Evolutionary conservation across 2,888 invertebrate genomes (phyloP).

Genomic region (Pyrochroa serraticornis): DNA sequence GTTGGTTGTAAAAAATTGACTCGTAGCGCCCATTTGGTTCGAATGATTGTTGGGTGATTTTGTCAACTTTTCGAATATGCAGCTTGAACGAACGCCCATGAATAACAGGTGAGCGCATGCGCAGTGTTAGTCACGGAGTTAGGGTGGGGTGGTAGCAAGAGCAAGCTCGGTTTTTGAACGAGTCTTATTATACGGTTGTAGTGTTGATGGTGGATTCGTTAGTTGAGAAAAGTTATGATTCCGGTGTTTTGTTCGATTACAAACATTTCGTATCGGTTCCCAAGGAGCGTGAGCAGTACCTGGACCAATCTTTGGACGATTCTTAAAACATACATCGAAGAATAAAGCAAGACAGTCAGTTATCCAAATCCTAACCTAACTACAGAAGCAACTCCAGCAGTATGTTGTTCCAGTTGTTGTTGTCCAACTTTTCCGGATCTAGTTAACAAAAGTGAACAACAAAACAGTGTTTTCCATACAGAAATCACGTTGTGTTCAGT

Average conservation of each 20-base stretch:
- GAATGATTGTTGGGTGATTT: too few species aligned
- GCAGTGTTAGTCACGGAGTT: constrained; percentile 7
- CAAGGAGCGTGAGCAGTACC: too few species aligned
- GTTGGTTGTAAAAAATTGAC: too few species aligned
- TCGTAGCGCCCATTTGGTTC: too few species aligned
- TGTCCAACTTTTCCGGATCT: neutral
- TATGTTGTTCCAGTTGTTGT: constrained; percentile 11
- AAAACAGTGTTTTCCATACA: neutral
- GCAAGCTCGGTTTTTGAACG: constrained; percentile 31
- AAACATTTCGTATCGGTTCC: constrained; percentile 7
- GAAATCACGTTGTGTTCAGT: neutral
- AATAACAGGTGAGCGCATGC: constrained; percentile 32
- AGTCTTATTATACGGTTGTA: constrained; percentile 27
- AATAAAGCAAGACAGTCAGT: constrained; percentile 7
- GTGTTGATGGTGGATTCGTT: constrained; percentile 21
- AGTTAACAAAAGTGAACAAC: constrained; percentile 6
- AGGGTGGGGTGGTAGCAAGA: constrained; percentile 31
- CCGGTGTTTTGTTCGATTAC: constrained; percentile 24
- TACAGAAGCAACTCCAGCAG: constrained; percentile 23
- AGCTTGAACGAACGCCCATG: constrained; percentile 14
- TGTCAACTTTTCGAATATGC: constrained; percentile 3
- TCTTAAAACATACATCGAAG: constrained; percentile 7
- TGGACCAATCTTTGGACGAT: neutral
- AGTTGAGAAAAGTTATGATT: constrained; percentile 20
- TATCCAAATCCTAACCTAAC: constrained; percentile 26